These are phyloP conservation scores for Rhombomys opimus DNA, from an alignment of 2,113 vertebrate genomes.

Conservation along the genomic window DNA sequence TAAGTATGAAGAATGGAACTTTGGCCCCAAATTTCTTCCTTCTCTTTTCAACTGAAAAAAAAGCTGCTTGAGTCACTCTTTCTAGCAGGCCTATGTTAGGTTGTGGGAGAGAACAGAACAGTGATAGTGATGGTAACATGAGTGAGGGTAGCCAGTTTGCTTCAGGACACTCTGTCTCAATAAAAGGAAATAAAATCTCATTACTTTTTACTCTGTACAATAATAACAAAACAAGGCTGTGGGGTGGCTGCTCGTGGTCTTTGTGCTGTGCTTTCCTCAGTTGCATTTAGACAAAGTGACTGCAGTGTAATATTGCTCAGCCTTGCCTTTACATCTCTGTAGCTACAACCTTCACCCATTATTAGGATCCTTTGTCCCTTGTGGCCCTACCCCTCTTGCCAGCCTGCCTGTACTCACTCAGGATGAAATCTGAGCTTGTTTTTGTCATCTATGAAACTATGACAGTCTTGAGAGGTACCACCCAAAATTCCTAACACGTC, in stretches of 20 bases:
- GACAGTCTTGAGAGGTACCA: not conserved
- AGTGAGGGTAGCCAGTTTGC: not conserved
- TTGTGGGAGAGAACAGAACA: not conserved
- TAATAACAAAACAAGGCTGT: not conserved
- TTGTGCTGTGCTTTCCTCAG: not conserved
- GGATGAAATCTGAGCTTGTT: not conserved
- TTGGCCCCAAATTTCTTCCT: not conserved
- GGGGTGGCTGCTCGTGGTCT: not conserved
- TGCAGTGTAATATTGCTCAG: not conserved
- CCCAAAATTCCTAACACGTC: not conserved
- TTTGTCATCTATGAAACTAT: not conserved
- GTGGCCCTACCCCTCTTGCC: not conserved
- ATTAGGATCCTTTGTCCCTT: not conserved
- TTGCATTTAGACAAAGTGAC: not conserved
- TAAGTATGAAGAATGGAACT: not conserved
- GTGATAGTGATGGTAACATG: not conserved
- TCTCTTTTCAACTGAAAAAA: not conserved
- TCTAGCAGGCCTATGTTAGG: not conserved
- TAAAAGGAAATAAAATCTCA: no score
- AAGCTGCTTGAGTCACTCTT: not conserved
- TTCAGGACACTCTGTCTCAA: no score
- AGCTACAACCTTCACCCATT: not conserved
- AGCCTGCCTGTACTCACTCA: not conserved
- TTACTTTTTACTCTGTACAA: no score
- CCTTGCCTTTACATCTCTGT: not conserved